phyloP scores from a whole-genome alignment of 2,888 invertebrate species.

The Ectropis crepuscularia region DNA sequence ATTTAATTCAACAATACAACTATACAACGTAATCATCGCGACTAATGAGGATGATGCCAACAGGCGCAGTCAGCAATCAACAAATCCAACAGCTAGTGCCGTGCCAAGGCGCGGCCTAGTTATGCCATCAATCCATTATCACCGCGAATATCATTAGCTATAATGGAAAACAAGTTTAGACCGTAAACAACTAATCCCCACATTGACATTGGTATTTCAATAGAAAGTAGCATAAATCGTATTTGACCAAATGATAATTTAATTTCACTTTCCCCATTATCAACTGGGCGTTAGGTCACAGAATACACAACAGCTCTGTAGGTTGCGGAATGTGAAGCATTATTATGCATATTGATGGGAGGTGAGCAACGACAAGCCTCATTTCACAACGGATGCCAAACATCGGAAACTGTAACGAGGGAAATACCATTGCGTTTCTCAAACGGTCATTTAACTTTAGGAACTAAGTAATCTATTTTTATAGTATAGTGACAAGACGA shows the following conservation, averaged over 20 bases:
- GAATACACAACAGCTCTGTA: slow-evolving; percentile 14
- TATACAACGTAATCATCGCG: too few relatives aligned
- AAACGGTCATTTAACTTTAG: not conserved
- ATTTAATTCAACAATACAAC: too few relatives aligned
- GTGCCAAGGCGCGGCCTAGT: not conserved
- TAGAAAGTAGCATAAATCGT: slow-evolving; percentile 23
- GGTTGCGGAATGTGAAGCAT: slow-evolving; percentile 35
- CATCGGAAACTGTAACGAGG: not conserved
- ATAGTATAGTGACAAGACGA: too few relatives aligned
- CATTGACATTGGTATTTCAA: slow-evolving; percentile 18
- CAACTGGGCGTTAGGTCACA: slow-evolving; percentile 34
- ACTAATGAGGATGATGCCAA: too few relatives aligned
- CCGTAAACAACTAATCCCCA: slow-evolving; percentile 4
- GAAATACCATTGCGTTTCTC: slow-evolving; percentile 1
- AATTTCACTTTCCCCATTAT: slow-evolving; percentile 42
- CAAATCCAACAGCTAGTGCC: too few relatives aligned
- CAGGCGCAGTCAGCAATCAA: too few relatives aligned
- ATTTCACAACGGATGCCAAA: slow-evolving; percentile 65
- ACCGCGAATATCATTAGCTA: slow-evolving; percentile 12
- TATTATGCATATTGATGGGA: slow-evolving; percentile 57
- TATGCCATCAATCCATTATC: slow-evolving; percentile 8
- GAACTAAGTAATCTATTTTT: too few relatives aligned
- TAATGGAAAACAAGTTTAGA: not conserved
- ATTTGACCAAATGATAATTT: slow-evolving; percentile 33
- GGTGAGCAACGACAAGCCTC: slow-evolving; percentile 68